These are phyloP conservation scores for Abramis brama DNA, from an alignment of 2,113 vertebrate genomes.

Conservation along the genomic window DNA sequence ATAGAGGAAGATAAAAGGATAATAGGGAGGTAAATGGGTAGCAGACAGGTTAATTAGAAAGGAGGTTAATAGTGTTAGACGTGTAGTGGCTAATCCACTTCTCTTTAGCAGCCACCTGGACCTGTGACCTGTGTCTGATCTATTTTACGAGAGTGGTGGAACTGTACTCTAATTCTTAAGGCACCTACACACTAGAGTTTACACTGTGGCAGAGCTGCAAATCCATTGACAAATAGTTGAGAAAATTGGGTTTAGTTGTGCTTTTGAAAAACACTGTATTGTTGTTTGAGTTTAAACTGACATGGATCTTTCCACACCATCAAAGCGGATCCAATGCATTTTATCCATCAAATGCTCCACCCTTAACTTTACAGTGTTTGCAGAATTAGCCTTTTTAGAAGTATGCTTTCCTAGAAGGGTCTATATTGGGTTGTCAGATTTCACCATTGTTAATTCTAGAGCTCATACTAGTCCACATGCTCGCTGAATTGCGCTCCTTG, in stretches of 20 bases:
- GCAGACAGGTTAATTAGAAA: slow-evolving; percentile 64
- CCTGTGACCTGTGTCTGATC: slow-evolving; percentile 32
- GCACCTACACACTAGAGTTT: neutral
- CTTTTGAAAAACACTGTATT: neutral
- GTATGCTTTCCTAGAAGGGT: neutral
- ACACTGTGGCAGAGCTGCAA: neutral
- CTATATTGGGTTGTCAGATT: neutral
- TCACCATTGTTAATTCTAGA: slow-evolving; percentile 11
- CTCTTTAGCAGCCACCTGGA: slow-evolving; percentile 50
- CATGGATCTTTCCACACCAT: neutral
- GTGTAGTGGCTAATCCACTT: slow-evolving; percentile 65
- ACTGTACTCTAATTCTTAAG: neutral
- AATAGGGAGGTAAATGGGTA: slow-evolving; percentile 2
- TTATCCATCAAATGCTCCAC: neutral
- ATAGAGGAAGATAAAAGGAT: neutral
- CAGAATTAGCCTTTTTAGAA: neutral
- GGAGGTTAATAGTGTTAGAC: slow-evolving; percentile 68
- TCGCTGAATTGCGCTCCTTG: slow-evolving; percentile 3
- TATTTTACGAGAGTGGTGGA: slow-evolving; percentile 25
- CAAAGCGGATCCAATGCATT: neutral
- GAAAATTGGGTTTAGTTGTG: neutral
- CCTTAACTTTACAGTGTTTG: neutral
- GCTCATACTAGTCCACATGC: neutral
- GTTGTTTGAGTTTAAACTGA: neutral
- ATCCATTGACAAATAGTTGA: neutral